Base-by-base conservation (phyloP, 35 echinoderm and acorn worm genomes). In the Acanthaster planci region DNA sequence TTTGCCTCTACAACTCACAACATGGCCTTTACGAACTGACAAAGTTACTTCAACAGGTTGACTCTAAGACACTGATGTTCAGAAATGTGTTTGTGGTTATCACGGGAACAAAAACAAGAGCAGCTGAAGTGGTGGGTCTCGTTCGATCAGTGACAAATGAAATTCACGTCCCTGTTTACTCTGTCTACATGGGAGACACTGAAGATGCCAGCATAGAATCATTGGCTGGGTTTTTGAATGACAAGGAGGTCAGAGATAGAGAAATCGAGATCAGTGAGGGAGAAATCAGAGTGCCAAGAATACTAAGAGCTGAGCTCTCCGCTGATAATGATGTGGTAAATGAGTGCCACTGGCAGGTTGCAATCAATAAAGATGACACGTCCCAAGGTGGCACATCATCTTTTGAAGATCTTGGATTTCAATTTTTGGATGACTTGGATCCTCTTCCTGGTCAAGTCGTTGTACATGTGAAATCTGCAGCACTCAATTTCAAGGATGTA, bases 111-210 rank as follows among this genome's bases (percentile, higher is more conserved):
- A 47, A 4, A 86, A 75, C 8, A 6, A 44, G 58, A 31, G 85
- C 52, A 7, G 51, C 84, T 15, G 56, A 38, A 19, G 93, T 78
- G 39, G 77, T 81, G 44, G 88, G 80, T 16, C 59, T 95, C 27
- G 79, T 91, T 26, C 80, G 89, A 76, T 52, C 78, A 23, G 93
- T 85, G 1, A 80, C 89, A 22, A 95, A 95, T 51, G 38, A 55
- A 23, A 87, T 76, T 79, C 40, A 78, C 22, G 82, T 80, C 15
- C 93, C 93, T 26, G 32, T 91, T 18, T 57, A 79, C 26, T 91
- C 85, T 7, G 60, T 91, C 7, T 68, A 95, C 40, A 54, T 87
- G 8, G 53, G 64, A 67, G 86, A 88, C 47, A 77, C 77, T 26
- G 85, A 60, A 80, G 44, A 84, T 79, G 82, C 57, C n/a, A 68